phyloP scores from a whole-genome alignment of 1,140 invertebrate genomes.

The Trinorchestia longiramus region DNA sequence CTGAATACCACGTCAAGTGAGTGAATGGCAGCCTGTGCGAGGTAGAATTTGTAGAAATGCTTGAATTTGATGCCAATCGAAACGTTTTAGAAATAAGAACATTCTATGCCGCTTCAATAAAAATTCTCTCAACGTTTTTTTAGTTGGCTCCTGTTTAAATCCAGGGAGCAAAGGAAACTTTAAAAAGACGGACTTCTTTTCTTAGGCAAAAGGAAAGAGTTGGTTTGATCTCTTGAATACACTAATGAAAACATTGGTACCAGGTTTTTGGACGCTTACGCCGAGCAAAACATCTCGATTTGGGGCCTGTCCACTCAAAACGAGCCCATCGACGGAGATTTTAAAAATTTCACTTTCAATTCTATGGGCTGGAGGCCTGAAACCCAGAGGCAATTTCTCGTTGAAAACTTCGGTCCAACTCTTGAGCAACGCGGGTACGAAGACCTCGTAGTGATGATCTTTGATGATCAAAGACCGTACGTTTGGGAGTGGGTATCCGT shows the following conservation, averaged over 20 bases:
- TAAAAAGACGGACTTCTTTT: too few species aligned
- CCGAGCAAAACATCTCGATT: slow-evolving; percentile 72
- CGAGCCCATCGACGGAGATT: slow-evolving; percentile 71
- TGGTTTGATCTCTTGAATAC: background rate
- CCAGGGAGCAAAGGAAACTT: too few species aligned
- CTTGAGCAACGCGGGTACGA: slow-evolving; percentile 74
- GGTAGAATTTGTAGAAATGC: background rate
- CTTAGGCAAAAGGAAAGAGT: background rate
- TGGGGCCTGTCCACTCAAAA: slow-evolving; percentile 78
- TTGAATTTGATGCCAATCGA: background rate
- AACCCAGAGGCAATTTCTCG: slow-evolving; percentile 72
- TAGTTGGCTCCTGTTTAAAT: too few species aligned
- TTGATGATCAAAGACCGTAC: slow-evolving; percentile 80
- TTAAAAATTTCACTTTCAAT: slow-evolving; percentile 75
- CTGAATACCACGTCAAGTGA: slow-evolving; percentile 79
- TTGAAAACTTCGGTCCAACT: slow-evolving; percentile 78
- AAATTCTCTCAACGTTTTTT: too few species aligned
- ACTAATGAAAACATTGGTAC: background rate
- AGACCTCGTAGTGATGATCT: slow-evolving; percentile 76
- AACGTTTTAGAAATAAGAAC: background rate
- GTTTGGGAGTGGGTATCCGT: slow-evolving; percentile 77
- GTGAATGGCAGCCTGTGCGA: background rate
- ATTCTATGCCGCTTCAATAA: background rate
- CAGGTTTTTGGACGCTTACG: slow-evolving; percentile 77
- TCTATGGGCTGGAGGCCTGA: slow-evolving; percentile 80